Conservation (phyloP, 1,140 invertebrate species). For the Sinella curviseta region DNA sequence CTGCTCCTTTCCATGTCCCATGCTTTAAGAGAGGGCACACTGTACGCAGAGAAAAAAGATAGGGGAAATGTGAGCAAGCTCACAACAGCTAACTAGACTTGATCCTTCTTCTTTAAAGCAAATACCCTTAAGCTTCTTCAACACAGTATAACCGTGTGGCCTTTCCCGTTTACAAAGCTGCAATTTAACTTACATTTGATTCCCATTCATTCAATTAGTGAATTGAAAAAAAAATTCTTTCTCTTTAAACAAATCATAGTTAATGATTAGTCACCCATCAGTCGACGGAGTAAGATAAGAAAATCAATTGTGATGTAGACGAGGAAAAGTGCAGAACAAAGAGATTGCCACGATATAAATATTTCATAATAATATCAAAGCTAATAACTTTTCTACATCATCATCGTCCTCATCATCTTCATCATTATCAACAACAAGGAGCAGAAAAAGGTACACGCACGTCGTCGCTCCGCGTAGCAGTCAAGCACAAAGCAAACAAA, state of each 20-base stretch:
- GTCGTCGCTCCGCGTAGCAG: background rate
- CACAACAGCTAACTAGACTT: too few relatives aligned
- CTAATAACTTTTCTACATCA: background rate
- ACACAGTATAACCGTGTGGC: too few relatives aligned
- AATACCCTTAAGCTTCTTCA: too few relatives aligned
- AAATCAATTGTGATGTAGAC: background rate
- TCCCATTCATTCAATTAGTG: too few relatives aligned
- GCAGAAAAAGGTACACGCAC: background rate
- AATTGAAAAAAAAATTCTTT: too few relatives aligned
- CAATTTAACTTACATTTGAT: too few relatives aligned
- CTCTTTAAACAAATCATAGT: too few relatives aligned
- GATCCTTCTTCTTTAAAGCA: too few relatives aligned
- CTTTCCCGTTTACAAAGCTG: too few relatives aligned
- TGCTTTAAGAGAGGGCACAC: too few relatives aligned
- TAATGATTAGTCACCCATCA: background rate
- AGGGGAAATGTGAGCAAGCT: background rate
- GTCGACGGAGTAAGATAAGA: background rate
- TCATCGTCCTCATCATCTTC: background rate
- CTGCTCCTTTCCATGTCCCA: too few relatives aligned
- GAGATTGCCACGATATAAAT: background rate
- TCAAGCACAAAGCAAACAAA: background rate
- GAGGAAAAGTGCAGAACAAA: background rate
- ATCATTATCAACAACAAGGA: background rate
- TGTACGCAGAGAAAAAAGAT: too few relatives aligned
- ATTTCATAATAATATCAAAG: background rate